Evolutionary conservation across 2,888 invertebrate genomes (phyloP).

Genomic region (Diadromus collaris): DNA sequence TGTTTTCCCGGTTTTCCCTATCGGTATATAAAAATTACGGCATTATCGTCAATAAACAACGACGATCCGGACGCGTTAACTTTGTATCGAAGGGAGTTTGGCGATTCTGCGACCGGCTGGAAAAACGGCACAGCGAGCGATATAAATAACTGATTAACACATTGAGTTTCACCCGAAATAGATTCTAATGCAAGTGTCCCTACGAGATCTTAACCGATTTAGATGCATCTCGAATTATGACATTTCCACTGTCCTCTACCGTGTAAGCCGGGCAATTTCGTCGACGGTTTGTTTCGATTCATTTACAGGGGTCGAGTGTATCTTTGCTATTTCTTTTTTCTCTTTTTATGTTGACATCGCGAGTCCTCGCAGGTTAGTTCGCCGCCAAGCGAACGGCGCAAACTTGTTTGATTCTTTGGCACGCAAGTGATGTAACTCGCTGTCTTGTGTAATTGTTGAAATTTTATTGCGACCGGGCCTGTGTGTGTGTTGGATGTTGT

Average conservation of each 20-base stretch:
- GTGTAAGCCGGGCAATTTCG: constrained; percentile 14
- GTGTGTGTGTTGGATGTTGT: background rate
- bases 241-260: background rate
- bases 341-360: constrained; percentile 39
- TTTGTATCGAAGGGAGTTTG: constrained; percentile 32
- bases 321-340: background rate
- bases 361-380: constrained; percentile 57
- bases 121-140: constrained; percentile 71
- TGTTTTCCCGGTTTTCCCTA: too few species aligned
- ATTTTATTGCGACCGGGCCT: background rate
- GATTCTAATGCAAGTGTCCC: constrained; percentile 65
- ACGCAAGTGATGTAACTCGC: constrained; percentile 63
- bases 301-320: background rate
- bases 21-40: constrained; percentile 32
- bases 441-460: constrained; percentile 17
- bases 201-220: constrained; percentile 59
- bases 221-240: constrained; percentile 47
- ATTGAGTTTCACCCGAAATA: constrained; percentile 76
- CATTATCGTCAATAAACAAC: constrained; percentile 54
- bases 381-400: constrained; percentile 33
- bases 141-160: constrained; percentile 79
- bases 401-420: constrained; percentile 60
- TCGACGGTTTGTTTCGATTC: constrained; percentile 25
- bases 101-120: constrained; percentile 62
- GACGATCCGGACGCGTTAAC: constrained; percentile 32